Conservation (phyloP, 2,888 invertebrate species). For the Stenodema calcarata region DNA sequence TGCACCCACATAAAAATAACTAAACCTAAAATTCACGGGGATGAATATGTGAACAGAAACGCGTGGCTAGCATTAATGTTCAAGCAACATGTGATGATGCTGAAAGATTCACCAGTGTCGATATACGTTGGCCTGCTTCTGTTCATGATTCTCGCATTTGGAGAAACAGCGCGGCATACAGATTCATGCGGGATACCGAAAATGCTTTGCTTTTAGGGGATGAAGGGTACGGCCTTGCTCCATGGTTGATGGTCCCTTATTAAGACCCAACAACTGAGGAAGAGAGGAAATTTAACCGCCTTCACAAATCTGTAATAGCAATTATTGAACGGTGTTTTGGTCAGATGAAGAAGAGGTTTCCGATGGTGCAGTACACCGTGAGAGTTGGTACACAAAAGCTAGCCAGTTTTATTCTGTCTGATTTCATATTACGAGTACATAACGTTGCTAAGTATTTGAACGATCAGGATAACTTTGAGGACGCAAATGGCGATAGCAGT, state of each 20-base stretch:
- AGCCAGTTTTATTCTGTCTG: neutral
- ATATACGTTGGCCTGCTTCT: neutral
- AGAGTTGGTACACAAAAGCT: neutral
- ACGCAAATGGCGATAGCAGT: too few relatives aligned
- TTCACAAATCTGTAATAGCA: neutral
- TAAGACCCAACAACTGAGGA: neutral
- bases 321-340: neutral
- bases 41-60: slow-evolving; percentile 32
- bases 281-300: neutral
- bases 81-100: neutral
- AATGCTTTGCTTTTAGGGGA: neutral
- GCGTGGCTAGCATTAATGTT: neutral
- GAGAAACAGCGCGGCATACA: neutral
- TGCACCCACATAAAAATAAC: slow-evolving; percentile 25
- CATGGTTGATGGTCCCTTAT: neutral
- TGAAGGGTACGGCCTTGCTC: neutral
- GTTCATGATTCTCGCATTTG: neutral
- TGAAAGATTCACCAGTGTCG: neutral
- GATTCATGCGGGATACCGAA: neutral
- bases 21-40: slow-evolving; percentile 40
- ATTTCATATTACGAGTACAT: neutral
- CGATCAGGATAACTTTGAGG: neutral
- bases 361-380: neutral
- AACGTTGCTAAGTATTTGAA: neutral
- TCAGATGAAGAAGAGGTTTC: neutral